A percentile compares a stretch with the other conserved stretches of the same genome.
phyloP scores from a whole-genome alignment of 2,888 invertebrate species.

The Melanostoma scalare region DNA sequence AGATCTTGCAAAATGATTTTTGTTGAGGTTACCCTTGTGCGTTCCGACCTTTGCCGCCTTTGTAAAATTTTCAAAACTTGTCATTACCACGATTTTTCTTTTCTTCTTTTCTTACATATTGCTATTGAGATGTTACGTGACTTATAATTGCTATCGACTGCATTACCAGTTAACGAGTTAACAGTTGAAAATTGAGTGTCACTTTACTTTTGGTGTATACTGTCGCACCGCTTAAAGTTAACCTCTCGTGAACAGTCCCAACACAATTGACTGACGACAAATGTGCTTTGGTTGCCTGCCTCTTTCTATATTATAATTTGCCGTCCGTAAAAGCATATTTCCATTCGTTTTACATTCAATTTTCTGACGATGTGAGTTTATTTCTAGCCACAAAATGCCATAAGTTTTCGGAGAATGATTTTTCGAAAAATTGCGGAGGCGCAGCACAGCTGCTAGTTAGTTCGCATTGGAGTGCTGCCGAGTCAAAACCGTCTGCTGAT shows the following conservation, averaged over 20 bases:
- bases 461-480: conserved; percentile 69
- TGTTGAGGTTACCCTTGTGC: no score
- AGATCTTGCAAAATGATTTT: no score
- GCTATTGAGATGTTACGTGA: no score
- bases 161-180: no score
- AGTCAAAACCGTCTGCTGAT: conserved; percentile 46
- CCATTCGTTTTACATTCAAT: conserved; percentile 63
- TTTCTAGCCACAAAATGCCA: conserved; percentile 68
- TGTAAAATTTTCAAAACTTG: no score
- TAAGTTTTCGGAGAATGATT: conserved; percentile 64
- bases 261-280: conserved; percentile 50
- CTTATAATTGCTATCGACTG: no score
- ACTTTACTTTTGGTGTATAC: conserved; percentile 13
- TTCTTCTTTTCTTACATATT: no score
- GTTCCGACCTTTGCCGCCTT: no score
- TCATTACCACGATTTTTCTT: no score
- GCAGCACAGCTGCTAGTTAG: conserved; percentile 70
- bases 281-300: conserved; percentile 45
- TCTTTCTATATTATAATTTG: conserved; percentile 36
- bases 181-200: no score
- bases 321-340: conserved; percentile 62
- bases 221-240: conserved; percentile 1
- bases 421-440: conserved; percentile 69
- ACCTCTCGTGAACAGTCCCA: background rate
- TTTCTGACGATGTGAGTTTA: conserved; percentile 68